These are phyloP conservation scores for Lamellibrachia columna DNA, from an alignment of 2,888 invertebrate genomes.

Conservation along the genomic window DNA sequence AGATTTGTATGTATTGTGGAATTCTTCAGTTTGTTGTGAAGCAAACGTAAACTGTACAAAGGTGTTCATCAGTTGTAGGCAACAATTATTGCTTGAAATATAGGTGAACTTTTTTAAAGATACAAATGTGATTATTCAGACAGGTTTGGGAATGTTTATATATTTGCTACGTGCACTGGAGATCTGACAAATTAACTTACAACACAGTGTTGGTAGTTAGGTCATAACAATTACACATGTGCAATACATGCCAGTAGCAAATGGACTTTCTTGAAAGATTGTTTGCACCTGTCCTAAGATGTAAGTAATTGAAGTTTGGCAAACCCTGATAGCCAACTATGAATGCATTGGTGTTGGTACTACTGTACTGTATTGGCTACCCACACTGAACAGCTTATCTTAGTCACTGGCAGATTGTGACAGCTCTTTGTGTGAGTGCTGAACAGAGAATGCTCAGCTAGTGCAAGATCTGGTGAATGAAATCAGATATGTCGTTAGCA, in stretches of 20 bases:
- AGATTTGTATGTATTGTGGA: background rate
- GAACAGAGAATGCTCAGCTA: background rate
- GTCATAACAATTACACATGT: background rate
- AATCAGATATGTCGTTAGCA: conserved; percentile 5
- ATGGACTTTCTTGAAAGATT: background rate
- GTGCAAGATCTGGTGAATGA: background rate
- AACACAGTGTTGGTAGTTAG: background rate
- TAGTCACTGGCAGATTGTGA: background rate
- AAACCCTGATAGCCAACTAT: background rate
- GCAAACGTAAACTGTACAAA: background rate
- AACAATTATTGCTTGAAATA: background rate
- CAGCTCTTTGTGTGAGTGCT: background rate
- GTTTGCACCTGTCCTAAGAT: background rate
- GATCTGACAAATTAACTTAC: background rate
- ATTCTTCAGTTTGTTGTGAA: background rate
- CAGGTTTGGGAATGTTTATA: background rate
- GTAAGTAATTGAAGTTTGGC: background rate
- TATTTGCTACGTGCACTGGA: background rate
- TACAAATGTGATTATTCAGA: background rate
- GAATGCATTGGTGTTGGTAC: background rate
- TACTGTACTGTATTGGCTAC: background rate
- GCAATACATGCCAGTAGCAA: background rate
- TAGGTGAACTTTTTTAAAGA: background rate
- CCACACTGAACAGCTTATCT: background rate
- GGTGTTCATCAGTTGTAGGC: background rate